Evolutionary conservation across 2,888 invertebrate species (phyloP), one percentile per base, ranked within the genome.

Genomic region (Adineta ricciae): DNA sequence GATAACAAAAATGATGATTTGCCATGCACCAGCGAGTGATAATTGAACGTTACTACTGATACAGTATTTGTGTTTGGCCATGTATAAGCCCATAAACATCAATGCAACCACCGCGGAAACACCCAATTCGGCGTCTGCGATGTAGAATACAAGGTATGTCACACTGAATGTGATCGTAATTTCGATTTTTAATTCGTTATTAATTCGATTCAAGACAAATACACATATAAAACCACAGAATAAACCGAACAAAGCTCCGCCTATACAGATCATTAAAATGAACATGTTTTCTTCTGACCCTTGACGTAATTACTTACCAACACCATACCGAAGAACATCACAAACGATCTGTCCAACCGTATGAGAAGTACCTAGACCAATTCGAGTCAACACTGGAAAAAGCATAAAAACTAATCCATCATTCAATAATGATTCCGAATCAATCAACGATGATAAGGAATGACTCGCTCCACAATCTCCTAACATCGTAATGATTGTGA

Each of bases 131-230:
- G 41, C 78, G 41, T 78, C 78, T n/a, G 78, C 78, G 24, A 78
- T n/a, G 41, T 78, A 78, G 32, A 78, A 78, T 11, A 41, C 78
- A 21, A 78, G 41, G 41, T 78, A 78, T 24, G 41, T n/a, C 1
- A 41, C 24, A 78, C 78, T 32, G 41, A 78, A 78, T 41, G 78
- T 78, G 0, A 78, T 41, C n/a, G 78, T 78, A 9, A 78, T 78
- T 78, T 78, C 78, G n/a, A 78, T 41, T 78, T 78, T 41, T 19
- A 78, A n/a, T 41, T 78, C 78, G 41, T 78, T 41, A 78, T 78
- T 41, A 78, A 78, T 78, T 41, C 78, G 78, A 41, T 41, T 78
- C n/a, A 78, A 78, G 5, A 78, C 7, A 24, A 78, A 78, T 41
- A 78, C 78, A 78, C 78, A 41, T 7, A 41, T 21, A 41, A 24